Percentiles rank a stretch among this genome's conserved stretches.
phyloP scores from a whole-genome alignment of 2,113 vertebrate genomes.

The Ceyx cyanopectus region DNA sequence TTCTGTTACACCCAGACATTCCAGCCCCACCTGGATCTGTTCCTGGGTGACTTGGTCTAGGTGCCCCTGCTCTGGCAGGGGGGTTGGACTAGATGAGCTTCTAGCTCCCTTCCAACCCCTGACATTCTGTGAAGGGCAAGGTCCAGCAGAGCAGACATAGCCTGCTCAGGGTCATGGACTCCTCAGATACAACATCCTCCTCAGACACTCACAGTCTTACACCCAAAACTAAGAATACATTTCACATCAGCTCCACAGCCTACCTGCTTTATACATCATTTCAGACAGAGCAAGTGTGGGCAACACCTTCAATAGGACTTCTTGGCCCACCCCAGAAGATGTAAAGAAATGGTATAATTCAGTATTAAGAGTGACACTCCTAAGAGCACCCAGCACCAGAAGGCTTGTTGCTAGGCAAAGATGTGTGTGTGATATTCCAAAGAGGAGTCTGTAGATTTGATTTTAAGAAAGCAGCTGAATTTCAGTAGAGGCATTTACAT shows the following conservation, averaged over 20 bases:
- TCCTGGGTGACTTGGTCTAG: no score
- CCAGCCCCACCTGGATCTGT: no score
- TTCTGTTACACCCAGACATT: no score
- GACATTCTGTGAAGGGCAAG: not conserved
- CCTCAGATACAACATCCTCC: fast-evolving
- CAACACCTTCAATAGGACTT: not conserved
- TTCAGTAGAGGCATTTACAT: slow-evolving; percentile 1
- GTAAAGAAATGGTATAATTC: not conserved
- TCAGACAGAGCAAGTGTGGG: not conserved
- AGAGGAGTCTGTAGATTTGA: slow-evolving; percentile 7
- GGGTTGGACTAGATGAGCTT: no score
- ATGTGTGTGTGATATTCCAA: not conserved
- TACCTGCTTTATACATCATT: not conserved
- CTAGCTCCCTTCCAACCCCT: no score
- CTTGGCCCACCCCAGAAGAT: no score
- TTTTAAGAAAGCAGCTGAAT: slow-evolving; percentile 6
- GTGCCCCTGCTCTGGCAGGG: no score
- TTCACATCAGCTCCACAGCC: not conserved
- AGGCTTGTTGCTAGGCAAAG: slow-evolving; percentile 62
- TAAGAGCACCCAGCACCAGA: not conserved
- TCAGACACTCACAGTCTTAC: no score
- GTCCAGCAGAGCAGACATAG: not conserved
- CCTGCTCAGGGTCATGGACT: fast-evolving
- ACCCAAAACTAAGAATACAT: not conserved
- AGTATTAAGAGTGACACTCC: not conserved